Base-by-base conservation (phyloP, 2,888 invertebrate species). In the Thyatira batis region DNA sequence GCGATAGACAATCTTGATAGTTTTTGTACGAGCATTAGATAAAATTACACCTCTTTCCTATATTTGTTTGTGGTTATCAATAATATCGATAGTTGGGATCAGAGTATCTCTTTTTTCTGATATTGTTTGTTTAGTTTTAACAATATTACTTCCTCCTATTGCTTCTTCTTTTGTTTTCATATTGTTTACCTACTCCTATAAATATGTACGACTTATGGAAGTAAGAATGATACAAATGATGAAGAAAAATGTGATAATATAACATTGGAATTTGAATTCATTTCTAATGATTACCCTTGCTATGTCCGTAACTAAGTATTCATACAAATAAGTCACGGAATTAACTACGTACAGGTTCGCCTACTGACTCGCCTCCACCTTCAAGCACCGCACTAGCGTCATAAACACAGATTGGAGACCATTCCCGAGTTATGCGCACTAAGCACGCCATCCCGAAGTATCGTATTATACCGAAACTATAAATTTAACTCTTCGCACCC, bases 401-500 rank as follows among this genome's bases (percentile, higher is more conserved):
- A 85, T 87, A 88, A 89, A 88, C 87, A 84, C 76, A 81, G 87
- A 86, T 87, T 82, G 84, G 73, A 63, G 73, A 71, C 69, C 70
- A 70, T 69, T 69, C 61, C 66, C 72, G 82, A 88, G 86, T 91
- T 89, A 91, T 91, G 87, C 78, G 69, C 80, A 64, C 73, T 78
- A 74, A 81, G 78, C 91, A 91, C 91, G 91, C 91, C 76, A 90
- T 81, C 84, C 76, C 62, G 67, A 76, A 77, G 80, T 82, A 83
- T 84, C 85, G 80, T 82, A 83, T 84, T 85, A 86, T 81, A 74
- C 80, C 73, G 70, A 63, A 69, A 66, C 84, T 76, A 89, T 91
- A 91, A 91, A 90, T 91, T 89, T 65, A 82, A 83, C 82, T 81
- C 83, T 89, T 90, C 89, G 88, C 91, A 89, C 91, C 89, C 87